Base-by-base conservation (phyloP, 2,797 vertebrate species). In the Triplophysa bombifrons region DNA sequence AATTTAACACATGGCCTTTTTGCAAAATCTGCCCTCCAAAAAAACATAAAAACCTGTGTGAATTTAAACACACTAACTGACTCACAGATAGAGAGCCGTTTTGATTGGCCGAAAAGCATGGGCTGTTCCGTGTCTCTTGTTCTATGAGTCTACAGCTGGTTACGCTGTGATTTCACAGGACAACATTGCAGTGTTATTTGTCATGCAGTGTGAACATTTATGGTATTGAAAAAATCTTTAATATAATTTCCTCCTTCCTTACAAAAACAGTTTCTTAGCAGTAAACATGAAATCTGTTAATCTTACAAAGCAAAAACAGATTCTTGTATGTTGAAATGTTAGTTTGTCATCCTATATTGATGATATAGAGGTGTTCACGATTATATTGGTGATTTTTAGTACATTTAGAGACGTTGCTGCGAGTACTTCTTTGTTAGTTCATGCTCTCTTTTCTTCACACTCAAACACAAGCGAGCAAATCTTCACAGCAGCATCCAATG, bases 381-480 rank as follows among this genome's bases (percentile, higher is more conserved):
- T 61, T 4, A 51, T 19, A 51, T 16, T 13, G 11, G 13, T 48
- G 13, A 48, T 13, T 14, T 51, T 51, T 51, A 13, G 46, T 14
- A 14, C 46, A 48, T 50, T 78, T 22, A 22, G 14, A 61, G 56
- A 41, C 10, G 4, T 44, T 13, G 13, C 67, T 38, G 66, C 41
- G 66, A 63, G 46, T 41, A 70, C 44, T 69, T 77, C 44, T 64
- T 71, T 71, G 41, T 41, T 11, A 71, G 58, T 78, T 60, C 20
- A 70, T 78, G 17, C 44, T 78, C 20, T 58, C 3, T 60, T 60
- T 27, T 25, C 34, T 10, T 72, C 75, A 61, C 56, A 27, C 56
- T 38, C 56, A 70, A 34, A 78, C 70, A 68, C 67, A 78, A 66
- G 46, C 34, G 48, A 72, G 70, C 48, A 38, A 50, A 70, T 17